phyloP scores from a whole-genome alignment of 2,888 invertebrate species.

The Sinopyrophorus schimmeli region DNA sequence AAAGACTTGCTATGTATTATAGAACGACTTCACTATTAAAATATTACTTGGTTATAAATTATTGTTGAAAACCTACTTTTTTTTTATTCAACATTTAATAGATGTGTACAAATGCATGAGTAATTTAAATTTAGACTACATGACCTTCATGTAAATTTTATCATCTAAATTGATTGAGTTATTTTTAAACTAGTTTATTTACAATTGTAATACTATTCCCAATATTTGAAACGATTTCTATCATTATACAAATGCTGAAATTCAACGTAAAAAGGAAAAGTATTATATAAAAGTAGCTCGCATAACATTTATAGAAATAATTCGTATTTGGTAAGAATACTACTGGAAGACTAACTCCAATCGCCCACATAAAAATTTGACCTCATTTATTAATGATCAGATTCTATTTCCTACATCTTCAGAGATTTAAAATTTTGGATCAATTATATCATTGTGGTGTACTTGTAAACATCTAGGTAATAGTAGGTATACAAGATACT shows the following conservation, averaged over 20 bases:
- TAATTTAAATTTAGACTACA: no score
- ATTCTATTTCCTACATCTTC: constrained; percentile 9
- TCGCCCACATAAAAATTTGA: not conserved
- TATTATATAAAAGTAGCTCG: constrained; percentile 16
- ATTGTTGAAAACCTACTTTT: no score
- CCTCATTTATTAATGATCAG: not conserved
- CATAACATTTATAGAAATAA: constrained; percentile 9
- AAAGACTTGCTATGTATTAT: no score
- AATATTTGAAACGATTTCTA: constrained; percentile 14
- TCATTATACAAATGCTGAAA: constrained; percentile 15
- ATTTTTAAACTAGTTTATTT: no score
- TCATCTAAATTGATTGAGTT: no score
- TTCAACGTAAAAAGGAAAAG: constrained; percentile 9
- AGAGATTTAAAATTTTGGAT: constrained; percentile 1
- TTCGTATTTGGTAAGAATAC: constrained; percentile 2
- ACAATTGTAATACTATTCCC: constrained; percentile 7
- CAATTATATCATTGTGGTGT: constrained; percentile 12
- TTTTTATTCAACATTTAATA: no score
- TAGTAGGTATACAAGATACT: constrained; percentile 2
- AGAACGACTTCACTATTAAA: no score
- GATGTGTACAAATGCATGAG: no score
- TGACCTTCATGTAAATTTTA: no score
- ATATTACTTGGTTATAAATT: no score
- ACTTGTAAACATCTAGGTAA: constrained; percentile 13
- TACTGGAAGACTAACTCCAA: constrained; percentile 3